These are phyloP conservation scores for Clarias platycephalus DNA, from an alignment of 2,797 vertebrate species.

Conservation along the genomic window DNA sequence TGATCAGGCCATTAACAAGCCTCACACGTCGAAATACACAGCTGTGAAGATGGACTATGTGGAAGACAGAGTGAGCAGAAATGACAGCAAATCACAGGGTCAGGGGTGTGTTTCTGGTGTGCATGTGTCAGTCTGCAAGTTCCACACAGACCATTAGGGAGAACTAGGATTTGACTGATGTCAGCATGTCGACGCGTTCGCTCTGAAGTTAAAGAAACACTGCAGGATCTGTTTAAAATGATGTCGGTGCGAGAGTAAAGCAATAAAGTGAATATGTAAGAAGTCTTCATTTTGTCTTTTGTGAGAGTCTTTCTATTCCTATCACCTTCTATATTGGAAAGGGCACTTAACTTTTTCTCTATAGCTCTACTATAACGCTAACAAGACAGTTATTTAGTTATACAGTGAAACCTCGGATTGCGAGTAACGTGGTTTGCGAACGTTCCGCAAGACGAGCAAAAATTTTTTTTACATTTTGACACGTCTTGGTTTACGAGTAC, in stretches of 20 bases:
- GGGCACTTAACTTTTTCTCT: background rate
- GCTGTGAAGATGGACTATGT: slow-evolving; percentile 9
- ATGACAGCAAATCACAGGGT: background rate
- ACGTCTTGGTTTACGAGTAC: too few species aligned
- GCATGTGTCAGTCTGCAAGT: slow-evolving; percentile 7
- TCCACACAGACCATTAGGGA: background rate
- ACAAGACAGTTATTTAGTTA: too few species aligned
- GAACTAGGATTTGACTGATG: slow-evolving; percentile 17
- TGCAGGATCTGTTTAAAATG: slow-evolving; percentile 27
- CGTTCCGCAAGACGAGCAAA: background rate
- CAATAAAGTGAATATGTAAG: slow-evolving; percentile 23
- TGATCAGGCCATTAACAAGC: slow-evolving; percentile 30
- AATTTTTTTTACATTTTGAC: too few species aligned
- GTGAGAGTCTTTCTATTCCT: background rate
- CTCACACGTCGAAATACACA: slow-evolving; percentile 18
- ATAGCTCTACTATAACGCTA: background rate
- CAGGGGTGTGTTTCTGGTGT: background rate
- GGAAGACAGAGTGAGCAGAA: background rate
- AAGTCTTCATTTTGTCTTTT: slow-evolving; percentile 23
- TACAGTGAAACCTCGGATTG: too few species aligned
- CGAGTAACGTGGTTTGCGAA: background rate
- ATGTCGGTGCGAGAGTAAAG: slow-evolving; percentile 22
- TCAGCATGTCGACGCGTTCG: background rate
- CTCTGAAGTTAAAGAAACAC: slow-evolving; percentile 27
- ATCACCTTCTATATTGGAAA: background rate